Evolutionary conservation across 2,113 vertebrate genomes (phyloP), one percentile per base, ranked within the genome.

Genomic region (Leptosomus discolor): DNA sequence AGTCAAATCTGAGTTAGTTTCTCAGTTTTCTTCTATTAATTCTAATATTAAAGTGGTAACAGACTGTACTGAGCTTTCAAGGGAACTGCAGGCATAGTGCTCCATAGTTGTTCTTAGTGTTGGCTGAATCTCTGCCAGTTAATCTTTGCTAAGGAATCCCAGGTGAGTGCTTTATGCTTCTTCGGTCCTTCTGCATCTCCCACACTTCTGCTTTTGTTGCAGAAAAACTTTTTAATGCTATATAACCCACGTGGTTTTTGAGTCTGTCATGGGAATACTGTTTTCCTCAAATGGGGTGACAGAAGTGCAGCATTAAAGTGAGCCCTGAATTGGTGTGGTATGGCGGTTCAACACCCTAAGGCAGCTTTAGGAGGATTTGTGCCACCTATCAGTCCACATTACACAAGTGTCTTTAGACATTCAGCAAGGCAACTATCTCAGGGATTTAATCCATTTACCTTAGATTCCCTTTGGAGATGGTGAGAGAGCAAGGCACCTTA

Each of bases 21-120:
- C 70, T 95, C 76, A 56, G 69, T 96, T 95, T 97, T 83, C 61
- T 92, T 76, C 41, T 65, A 83, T 90, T 96, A 94, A 92, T 94
- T 90, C 36, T 74, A 58, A 92, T 96, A 91, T 57, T 92, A 41
- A 90, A 85, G 45, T 53, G 19, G 37, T 75, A 96, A 82, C 64
- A 82, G 46, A 48, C 60, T 78, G 76, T 39, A 67, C 23, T 60
- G 73, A 78, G 43, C 46, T 91, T 91, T 92, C 81, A 75, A 75
- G 61, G 36, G 73, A 92, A 43, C 77, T 51, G 34, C 53, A 92
- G 60, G 32, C 60, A 22, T 78, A 67, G 48, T 71, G 53, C 36
- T 90, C 64, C 2, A 4, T 54, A 48, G 71, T 8, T 92, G 50
- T 67, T 95, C 91, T 58, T 58, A 78, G 34, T 30, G 18, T 50